These are phyloP conservation scores for Aleiodes leptofemur DNA, from an alignment of 2,888 invertebrate species.

Conservation along the genomic window DNA sequence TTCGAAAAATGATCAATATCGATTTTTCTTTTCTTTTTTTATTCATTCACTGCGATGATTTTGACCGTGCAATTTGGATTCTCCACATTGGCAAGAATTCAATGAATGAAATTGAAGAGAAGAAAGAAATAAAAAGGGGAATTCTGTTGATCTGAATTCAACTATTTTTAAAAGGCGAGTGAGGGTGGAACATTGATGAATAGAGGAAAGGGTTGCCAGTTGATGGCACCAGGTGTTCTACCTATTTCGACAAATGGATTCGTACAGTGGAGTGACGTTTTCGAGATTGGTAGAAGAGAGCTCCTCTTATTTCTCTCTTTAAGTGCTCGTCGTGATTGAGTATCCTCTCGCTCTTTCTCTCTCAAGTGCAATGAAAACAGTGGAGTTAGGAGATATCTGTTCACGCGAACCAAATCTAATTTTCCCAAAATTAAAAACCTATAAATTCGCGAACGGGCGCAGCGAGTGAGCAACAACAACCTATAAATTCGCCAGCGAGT, in stretches of 20 bases:
- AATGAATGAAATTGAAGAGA: constrained; percentile 9
- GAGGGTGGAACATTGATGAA: constrained; percentile 31
- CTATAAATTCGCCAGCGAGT: too few species aligned
- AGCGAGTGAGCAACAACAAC: too few species aligned
- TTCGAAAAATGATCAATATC: not conserved
- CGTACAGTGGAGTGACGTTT: constrained; percentile 50
- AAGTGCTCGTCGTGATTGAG: constrained; percentile 20
- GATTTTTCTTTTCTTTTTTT: constrained; percentile 2
- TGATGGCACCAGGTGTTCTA: constrained; percentile 34
- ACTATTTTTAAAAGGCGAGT: constrained; percentile 10
- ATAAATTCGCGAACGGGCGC: too few species aligned
- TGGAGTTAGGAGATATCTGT: constrained; percentile 15
- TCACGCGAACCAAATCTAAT: not conserved
- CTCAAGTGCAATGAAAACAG: constrained; percentile 40
- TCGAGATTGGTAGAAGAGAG: constrained; percentile 35
- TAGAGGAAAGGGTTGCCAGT: constrained; percentile 38
- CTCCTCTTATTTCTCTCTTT: constrained; percentile 35
- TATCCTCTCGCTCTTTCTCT: not conserved
- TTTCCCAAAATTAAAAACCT: too few species aligned
- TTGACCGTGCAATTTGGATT: constrained; percentile 23
- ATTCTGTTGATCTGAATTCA: constrained; percentile 29
- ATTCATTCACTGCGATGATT: not conserved
- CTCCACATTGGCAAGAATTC: constrained; percentile 15
- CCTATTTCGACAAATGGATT: constrained; percentile 49
- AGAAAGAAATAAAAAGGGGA: not conserved